phyloP scores from a whole-genome alignment of 64 coral and sea anemone species.

The Hydrozoanthus tunicans region DNA sequence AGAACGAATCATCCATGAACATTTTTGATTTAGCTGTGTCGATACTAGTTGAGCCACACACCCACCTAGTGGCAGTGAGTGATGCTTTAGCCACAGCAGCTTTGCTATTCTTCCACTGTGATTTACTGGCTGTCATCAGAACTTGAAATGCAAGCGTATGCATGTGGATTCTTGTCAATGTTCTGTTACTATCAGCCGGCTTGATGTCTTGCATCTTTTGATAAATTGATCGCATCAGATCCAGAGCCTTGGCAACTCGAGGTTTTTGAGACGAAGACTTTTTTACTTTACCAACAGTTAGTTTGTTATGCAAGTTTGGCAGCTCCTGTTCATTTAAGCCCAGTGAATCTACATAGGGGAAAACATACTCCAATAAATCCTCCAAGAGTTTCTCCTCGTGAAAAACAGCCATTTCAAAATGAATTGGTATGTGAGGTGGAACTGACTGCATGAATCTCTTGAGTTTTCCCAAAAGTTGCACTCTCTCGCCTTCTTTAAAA shows the following conservation, averaged over 20 bases:
- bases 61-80: slow-evolving; percentile 77
- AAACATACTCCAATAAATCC: slow-evolving; percentile 73
- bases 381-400: slow-evolving; percentile 81
- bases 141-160: slow-evolving; percentile 95
- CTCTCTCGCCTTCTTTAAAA: slow-evolving; percentile 71
- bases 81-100: slow-evolving; percentile 85
- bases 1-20: slow-evolving; percentile 97
- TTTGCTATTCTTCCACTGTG: slow-evolving; percentile 80
- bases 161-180: slow-evolving; percentile 79
- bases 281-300: slow-evolving; percentile 73
- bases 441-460: slow-evolving; percentile 64
- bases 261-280: slow-evolving; percentile 83
- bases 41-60: slow-evolving; percentile 83
- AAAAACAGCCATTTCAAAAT: slow-evolving; percentile 93
- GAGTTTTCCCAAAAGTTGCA: slow-evolving; percentile 48
- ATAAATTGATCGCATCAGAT: slow-evolving; percentile 87
- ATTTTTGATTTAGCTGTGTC: slow-evolving; percentile 82
- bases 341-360: slow-evolving; percentile 74
- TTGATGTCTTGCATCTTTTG: slow-evolving; percentile 45
- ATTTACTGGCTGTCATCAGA: slow-evolving; percentile 65
- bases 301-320: slow-evolving; percentile 75
- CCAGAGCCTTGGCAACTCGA: slow-evolving; percentile 80
- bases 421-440: slow-evolving; percentile 48
- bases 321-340: slow-evolving; percentile 96
- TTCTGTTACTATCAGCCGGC: slow-evolving; percentile 44